phyloP scores from a whole-genome alignment of 2,888 invertebrate species.

The Lepidochitona cinerea region DNA sequence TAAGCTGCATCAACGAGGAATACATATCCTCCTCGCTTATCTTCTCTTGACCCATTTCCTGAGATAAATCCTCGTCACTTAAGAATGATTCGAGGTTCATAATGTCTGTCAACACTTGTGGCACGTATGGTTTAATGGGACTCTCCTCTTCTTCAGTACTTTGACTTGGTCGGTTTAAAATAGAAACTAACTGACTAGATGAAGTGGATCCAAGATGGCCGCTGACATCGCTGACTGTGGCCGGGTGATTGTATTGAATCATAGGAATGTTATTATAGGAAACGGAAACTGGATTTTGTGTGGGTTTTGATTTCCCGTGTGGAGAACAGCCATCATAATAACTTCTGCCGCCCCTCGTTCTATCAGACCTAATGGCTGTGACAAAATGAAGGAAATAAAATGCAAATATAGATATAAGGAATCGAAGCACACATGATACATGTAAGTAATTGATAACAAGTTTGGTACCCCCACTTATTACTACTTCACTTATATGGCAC shows the following conservation, averaged over 20 bases:
- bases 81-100: conserved; percentile 65
- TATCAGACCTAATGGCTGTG: conserved; percentile 90
- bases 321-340: conserved; percentile 77
- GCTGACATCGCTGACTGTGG: neutral
- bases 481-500: too few species aligned
- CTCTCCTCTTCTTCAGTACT: conserved; percentile 2
- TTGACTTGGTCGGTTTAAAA: conserved; percentile 42
- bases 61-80: conserved; percentile 58
- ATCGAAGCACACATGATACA: too few species aligned
- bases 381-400: too few species aligned
- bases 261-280: neutral
- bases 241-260: neutral
- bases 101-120: conserved; percentile 62
- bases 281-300: neutral
- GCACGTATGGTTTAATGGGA: conserved; percentile 32
- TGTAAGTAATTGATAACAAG: too few species aligned
- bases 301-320: conserved; percentile 22
- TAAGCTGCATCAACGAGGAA: conserved; percentile 72
- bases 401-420: too few species aligned
- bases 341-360: conserved; percentile 94
- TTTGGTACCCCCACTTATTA: too few species aligned
- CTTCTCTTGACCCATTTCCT: conserved; percentile 41
- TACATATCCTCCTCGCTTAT: conserved; percentile 51
- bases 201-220: neutral
- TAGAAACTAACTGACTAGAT: conserved; percentile 47